Conservation (phyloP, 2,888 invertebrate genomes). For the Trachelus iudaicus region DNA sequence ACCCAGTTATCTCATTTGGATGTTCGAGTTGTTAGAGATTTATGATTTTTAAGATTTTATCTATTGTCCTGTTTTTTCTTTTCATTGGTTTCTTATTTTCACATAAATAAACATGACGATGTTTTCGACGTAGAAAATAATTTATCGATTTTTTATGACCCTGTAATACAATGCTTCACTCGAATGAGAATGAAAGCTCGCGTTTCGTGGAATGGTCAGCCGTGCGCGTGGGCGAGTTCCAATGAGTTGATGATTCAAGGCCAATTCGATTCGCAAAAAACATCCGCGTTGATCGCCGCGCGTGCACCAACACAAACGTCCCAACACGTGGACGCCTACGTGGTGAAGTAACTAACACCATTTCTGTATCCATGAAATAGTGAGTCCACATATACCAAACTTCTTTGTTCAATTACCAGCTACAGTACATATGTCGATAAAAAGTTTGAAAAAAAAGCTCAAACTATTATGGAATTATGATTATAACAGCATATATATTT, state of each 20-base stretch:
- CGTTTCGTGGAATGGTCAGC: background rate
- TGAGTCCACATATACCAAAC: background rate
- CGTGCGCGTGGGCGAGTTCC: constrained; percentile 8
- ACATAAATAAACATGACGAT: background rate
- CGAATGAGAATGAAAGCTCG: background rate
- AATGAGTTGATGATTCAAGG: constrained; percentile 17
- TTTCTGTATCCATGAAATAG: background rate
- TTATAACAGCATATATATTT: background rate
- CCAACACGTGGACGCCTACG: background rate
- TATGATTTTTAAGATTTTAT: background rate
- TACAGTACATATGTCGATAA: background rate
- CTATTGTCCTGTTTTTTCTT: background rate
- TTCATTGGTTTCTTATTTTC: background rate
- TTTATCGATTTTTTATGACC: background rate
- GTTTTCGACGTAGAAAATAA: background rate
- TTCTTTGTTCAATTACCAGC: background rate
- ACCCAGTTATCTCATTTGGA: background rate
- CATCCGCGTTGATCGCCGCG: constrained; percentile 2
- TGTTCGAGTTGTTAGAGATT: background rate
- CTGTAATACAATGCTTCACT: background rate
- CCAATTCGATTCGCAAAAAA: constrained; percentile 12
- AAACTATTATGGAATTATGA: background rate
- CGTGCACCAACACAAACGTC: background rate
- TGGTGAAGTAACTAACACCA: background rate
- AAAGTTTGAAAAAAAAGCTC: background rate